Base-by-base conservation (phyloP, 1,140 invertebrate genomes). In the Heliconius himera region DNA sequence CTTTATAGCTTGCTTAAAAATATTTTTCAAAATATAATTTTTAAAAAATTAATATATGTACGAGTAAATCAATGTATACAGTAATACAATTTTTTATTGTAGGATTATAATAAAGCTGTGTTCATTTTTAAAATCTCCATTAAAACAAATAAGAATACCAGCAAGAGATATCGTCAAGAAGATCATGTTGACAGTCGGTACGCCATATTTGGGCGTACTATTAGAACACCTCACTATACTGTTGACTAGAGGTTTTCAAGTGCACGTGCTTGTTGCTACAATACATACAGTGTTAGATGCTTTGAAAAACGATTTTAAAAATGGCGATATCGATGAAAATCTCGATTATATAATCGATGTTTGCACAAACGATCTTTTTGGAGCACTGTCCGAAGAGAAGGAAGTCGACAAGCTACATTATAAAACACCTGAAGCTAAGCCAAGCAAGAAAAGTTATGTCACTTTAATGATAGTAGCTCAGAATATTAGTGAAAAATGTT, bases 211-310 rank as follows among this genome's bases (percentile, higher is more conserved):
- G 79, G 95, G 96, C 29, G 94, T 96, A 87, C 92, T 99, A 11
- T 90, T 99, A 6, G 96, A 96, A 77, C 98, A 99, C 93, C 96
- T 99, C 87, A 96, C 96, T 66, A 94, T 97, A 20, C 92, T 98
- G 9, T 95, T 99, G 73, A 98, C 96, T 0, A 96, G 97, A 90
- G 99, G 99, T 13, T 99, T 98, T 88, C 98, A 99, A 95, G 96
- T 99, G 26, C 99, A 99, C 87, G 98, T 99, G 0, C 95, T 99
- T 20, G 97, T 97, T 4, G 99, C 96, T 81, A 99, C 99, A 0
- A 96, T 99, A 5, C 98, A 99, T 91, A 95, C 97, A 0, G 95
- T 99, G 3, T 90, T 99, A 18, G 95, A 96, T 73, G 95, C 96
- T 56, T 90, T 99, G 73, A 96, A 97, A 82, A 84, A 94, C 1